Base-by-base conservation (phyloP, 2,888 invertebrate species). In the Cataglyphis cursor region DNA sequence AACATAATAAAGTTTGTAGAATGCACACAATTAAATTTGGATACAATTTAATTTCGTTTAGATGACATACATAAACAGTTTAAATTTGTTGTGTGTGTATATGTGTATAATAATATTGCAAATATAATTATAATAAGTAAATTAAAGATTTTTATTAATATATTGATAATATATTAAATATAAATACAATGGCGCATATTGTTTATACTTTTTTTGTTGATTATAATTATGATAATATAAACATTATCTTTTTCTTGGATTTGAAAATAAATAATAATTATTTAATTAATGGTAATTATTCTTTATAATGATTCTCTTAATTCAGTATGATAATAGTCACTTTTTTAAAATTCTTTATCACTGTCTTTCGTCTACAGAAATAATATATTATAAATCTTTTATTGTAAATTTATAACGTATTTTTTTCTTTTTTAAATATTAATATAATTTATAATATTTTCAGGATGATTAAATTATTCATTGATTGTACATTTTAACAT, bases 341-440 rank as follows among this genome's bases (percentile, higher is more conserved):
- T 31, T 3, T 75, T 18, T 1, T 38, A 35, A 65, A 21, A 31
- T 65, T 21, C 8, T 24, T 18, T 65, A 0, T 31, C 3, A 48
- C 6, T 65, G 12, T 75, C n/a, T 57, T 35, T 15, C 28, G 15
- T 74, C 21, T 35, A 35, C 51, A 54, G 28, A 61, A 48, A 64
- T 24, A 51, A 62, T 75, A 66, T 75, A 54, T 65, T 54, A 64
- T 28, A 48, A 51, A 75, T 28, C n/a, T 51, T 65, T 31, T 51
- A n/a, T 10, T 24, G 51, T 6, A 75, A 62, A 3, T 75, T 75
- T 75, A 24, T 38, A 44, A 62, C 12, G 3, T 18, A 62, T 65
- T 38, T 64, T 35, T 64, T 51, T 35, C 3, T 41, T 41, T 41
- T 41, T 41, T 10, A 24, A 44, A 18, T 75, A 72, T 72, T 57